These are phyloP conservation scores for Nasonia giraulti DNA, from an alignment of 1,140 invertebrate genomes.

Conservation along the genomic window DNA sequence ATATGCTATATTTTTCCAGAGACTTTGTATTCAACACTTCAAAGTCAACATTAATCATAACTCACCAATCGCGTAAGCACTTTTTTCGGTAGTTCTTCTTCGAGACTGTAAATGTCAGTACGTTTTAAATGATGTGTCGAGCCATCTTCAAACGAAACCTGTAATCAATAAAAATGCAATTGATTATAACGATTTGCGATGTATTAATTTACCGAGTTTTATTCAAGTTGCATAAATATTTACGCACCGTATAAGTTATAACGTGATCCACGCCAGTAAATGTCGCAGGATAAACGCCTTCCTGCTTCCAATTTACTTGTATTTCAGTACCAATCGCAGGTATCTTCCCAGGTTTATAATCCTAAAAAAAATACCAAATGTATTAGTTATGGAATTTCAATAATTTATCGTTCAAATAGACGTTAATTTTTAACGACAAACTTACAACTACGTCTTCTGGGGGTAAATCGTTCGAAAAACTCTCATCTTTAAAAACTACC, in stretches of 20 bases:
- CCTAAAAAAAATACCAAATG: constrained; percentile 55
- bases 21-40: constrained; percentile 31
- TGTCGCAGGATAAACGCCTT: constrained; percentile 75
- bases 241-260: constrained; percentile 76
- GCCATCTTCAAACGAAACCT: constrained; percentile 75
- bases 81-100: constrained; percentile 74
- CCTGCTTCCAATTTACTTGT: constrained; percentile 78
- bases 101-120: constrained; percentile 72
- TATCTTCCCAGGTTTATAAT: constrained; percentile 65
- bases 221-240: background rate
- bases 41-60: constrained; percentile 59
- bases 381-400: constrained; percentile 3
- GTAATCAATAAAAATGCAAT: constrained; percentile 48
- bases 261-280: constrained; percentile 76
- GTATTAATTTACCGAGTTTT: background rate
- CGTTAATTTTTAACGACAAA: constrained; percentile 39
- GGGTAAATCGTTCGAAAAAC: constrained; percentile 78
- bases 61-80: constrained; percentile 75
- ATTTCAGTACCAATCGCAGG: constrained; percentile 73
- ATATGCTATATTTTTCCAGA: constrained; percentile 20
- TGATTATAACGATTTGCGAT: constrained; percentile 18
- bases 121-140: constrained; percentile 69
- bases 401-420: background rate
- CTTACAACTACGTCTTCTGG: constrained; percentile 75
- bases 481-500: constrained; percentile 80